Percentiles rank a stretch among this genome's conserved stretches.
Conservation (phyloP, 2,113 vertebrate species). For the Lophius piscatorius region DNA sequence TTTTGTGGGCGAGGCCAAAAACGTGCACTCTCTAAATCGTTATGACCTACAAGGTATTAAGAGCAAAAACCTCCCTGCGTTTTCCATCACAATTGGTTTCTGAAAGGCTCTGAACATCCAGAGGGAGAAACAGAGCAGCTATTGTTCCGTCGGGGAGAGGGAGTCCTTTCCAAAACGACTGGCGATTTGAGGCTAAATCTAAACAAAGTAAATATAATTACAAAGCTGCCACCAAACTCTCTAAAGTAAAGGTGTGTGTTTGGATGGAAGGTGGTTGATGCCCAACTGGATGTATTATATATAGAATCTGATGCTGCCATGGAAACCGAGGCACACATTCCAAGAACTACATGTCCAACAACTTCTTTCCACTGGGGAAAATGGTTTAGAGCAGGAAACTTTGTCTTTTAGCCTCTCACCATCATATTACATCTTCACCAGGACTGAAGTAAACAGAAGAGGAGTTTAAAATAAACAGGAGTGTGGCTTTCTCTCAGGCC, state of each 20-base stretch:
- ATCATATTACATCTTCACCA: slow-evolving; percentile 21
- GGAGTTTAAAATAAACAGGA: slow-evolving; percentile 13
- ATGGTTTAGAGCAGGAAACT: slow-evolving; percentile 40
- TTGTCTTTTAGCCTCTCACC: slow-evolving; percentile 32
- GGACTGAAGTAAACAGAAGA: slow-evolving; percentile 13
- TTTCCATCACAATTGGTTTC: slow-evolving; percentile 33
- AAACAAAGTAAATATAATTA: slow-evolving; percentile 53
- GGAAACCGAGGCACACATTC: slow-evolving; percentile 25
- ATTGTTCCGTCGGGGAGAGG: slow-evolving; percentile 25
- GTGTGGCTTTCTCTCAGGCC: slow-evolving; percentile 14
- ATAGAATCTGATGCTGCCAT: slow-evolving; percentile 38
- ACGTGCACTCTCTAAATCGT: slow-evolving; percentile 8
- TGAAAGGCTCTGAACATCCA: background rate
- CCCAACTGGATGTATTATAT: slow-evolving; percentile 39
- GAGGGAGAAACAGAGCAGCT: slow-evolving; percentile 31
- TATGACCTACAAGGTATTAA: background rate
- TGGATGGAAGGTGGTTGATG: slow-evolving; percentile 3
- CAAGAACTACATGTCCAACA: slow-evolving; percentile 26
- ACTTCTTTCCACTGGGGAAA: slow-evolving; percentile 44
- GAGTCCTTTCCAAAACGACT: slow-evolving; percentile 32
- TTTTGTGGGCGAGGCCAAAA: slow-evolving; percentile 8
- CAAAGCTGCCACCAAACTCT: slow-evolving; percentile 11
- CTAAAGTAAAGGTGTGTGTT: slow-evolving; percentile 29
- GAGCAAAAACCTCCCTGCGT: slow-evolving; percentile 4
- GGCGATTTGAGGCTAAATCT: slow-evolving; percentile 48